Base-by-base conservation (phyloP, 1,140 invertebrate species). In the Orussus abietinus region DNA sequence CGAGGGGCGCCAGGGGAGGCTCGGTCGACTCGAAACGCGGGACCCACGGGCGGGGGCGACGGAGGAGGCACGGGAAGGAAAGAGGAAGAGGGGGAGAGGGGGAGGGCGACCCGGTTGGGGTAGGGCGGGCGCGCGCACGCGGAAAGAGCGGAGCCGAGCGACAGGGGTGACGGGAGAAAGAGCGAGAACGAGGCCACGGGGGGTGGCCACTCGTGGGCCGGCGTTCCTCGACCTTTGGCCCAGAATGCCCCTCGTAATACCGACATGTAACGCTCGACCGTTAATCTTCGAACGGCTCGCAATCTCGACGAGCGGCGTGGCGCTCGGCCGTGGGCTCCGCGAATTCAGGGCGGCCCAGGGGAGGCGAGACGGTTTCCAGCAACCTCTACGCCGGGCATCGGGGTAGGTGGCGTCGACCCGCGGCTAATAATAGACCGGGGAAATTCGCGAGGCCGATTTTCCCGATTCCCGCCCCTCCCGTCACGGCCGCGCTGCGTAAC, bases 151-250 rank as follows among this genome's bases (percentile, higher is more conserved):
- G 29, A 39, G 44, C 35, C 15, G 21, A 46, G 31, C 46, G 51
- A 53, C 47, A 50, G 57, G 47, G 58, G 49, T 47, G 39, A 20
- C 42, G 45, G 19, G 49, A 34, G 22, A 32, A 32, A 28, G 49
- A 41, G 46, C 11, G 10, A 28, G 25, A 17, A 44, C 44, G 48
- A 19, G 31, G 36, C 38, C 34, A 28, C 48, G 55, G 57, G 13
- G 19, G 20, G 20, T 10, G n/a, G 15, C 10, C 11, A 4, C 47
- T 53, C 47, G 47, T 41, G 50, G 45, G 30, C 20, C 36, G 52
- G 59, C 63, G 64, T 73, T 73, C 67, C 57, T 71, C 69, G 67
- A 71, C 68, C 66, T 73, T 69, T 71, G 69, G 53, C 68, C 67
- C 55, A 71, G 69, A 70, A 71, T 68, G 55, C 57, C 47, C 46